Evolutionary conservation across 2,113 vertebrate species (phyloP).

Genomic region (Corvus moneduloides): DNA sequence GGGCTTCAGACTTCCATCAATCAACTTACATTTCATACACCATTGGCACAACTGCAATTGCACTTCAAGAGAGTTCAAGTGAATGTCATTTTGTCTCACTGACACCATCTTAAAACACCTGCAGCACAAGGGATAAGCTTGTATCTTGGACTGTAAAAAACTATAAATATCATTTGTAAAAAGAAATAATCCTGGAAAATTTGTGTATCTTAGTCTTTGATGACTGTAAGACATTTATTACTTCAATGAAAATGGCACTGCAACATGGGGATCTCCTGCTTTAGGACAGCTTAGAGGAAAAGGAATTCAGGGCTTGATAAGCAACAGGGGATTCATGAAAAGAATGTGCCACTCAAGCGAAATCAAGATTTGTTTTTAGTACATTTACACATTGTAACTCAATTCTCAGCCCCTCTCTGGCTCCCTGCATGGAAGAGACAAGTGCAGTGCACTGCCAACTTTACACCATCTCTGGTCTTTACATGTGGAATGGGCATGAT

Average conservation of each 20-base stretch:
- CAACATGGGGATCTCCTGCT: background rate
- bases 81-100: background rate
- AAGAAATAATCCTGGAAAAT: background rate
- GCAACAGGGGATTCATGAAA: background rate
- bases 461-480: background rate
- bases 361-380: background rate
- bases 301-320: background rate
- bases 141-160: background rate
- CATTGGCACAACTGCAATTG: background rate
- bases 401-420: background rate
- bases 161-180: background rate
- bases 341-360: background rate
- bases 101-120: background rate
- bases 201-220: background rate
- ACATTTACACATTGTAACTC: background rate
- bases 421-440: background rate
- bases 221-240: background rate
- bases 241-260: background rate
- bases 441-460: accelerated
- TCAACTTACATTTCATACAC: background rate
- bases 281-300: background rate
- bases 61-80: background rate
- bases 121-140: background rate
- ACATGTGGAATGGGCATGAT: background rate
- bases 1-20: background rate